A percentile compares a stretch with the other conserved stretches of the same genome.
These are phyloP conservation scores for Pipa parva DNA, from an alignment of 2,113 vertebrate species.

Conservation along the genomic window DNA sequence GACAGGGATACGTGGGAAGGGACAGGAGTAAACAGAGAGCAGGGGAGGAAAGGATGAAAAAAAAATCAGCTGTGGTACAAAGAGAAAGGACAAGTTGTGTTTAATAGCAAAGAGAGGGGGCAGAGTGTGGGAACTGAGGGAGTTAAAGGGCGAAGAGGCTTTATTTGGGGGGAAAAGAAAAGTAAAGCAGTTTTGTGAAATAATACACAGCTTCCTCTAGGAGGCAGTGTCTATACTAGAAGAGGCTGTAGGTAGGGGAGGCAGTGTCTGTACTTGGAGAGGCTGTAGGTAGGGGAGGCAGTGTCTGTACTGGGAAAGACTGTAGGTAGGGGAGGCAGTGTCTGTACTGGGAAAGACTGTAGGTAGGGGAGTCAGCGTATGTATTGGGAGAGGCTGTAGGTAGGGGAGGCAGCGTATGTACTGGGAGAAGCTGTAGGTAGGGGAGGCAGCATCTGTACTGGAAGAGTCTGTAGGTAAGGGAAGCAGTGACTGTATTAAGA, in stretches of 20 bases:
- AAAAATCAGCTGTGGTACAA: background rate
- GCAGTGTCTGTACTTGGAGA: background rate
- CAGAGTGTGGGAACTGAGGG: background rate
- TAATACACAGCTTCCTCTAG: background rate
- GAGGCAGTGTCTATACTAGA: background rate
- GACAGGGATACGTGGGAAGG: background rate
- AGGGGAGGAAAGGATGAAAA: background rate
- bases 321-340: background rate
- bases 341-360: background rate
- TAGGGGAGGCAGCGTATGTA: too few relatives aligned
- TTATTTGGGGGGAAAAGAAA: background rate
- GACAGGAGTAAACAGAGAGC: background rate
- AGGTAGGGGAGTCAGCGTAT: background rate
- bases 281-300: background rate
- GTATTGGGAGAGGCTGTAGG: conserved; percentile 3
- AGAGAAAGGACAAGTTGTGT: background rate
- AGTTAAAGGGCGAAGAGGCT: conserved; percentile 8
- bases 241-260: background rate
- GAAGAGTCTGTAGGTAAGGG: background rate
- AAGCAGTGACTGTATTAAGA: background rate
- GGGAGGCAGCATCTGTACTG: background rate
- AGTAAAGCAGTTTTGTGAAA: background rate
- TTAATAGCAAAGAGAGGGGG: conserved; percentile 26
- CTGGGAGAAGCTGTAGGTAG: background rate
- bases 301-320: background rate